Conservation (phyloP, 2,888 invertebrate genomes). For the Tineola bisselliella region DNA sequence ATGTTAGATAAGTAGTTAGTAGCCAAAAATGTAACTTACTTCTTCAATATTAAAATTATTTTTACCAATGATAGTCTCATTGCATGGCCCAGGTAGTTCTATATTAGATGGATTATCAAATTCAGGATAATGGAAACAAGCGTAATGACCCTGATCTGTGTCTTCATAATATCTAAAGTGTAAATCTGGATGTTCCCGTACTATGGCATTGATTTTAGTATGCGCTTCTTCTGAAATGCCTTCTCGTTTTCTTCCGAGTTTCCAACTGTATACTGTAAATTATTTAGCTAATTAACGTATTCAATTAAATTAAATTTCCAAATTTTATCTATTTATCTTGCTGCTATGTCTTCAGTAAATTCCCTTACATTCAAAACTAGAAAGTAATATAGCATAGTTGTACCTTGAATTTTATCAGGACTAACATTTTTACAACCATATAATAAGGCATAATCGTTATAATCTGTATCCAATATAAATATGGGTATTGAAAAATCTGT, state of each 20-base stretch:
- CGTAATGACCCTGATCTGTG: constrained; percentile 33
- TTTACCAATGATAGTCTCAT: constrained; percentile 31
- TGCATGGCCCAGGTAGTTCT: constrained; percentile 36
- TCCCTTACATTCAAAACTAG: too few species aligned
- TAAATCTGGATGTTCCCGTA: constrained; percentile 31
- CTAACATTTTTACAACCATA: constrained; percentile 69
- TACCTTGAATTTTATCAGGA: constrained; percentile 36
- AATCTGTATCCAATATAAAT: constrained; percentile 70
- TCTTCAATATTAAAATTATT: constrained; percentile 29
- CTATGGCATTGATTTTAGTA: constrained; percentile 25
- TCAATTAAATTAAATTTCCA: neutral
- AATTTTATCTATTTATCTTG: too few species aligned
- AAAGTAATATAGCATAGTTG: neutral
- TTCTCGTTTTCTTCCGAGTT: constrained; percentile 30
- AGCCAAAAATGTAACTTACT: too few species aligned
- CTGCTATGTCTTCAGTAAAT: too few species aligned
- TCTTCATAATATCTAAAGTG: constrained; percentile 35
- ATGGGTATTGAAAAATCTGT: neutral
- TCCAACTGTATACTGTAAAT: constrained; percentile 55
- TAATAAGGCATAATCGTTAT: constrained; percentile 68
- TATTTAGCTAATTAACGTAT: neutral
- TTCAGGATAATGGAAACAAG: constrained; percentile 47
- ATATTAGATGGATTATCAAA: constrained; percentile 31
- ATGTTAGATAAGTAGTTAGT: too few species aligned
- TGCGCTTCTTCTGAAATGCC: constrained; percentile 31